These are phyloP conservation scores for Paracentrotus lividus DNA, from an alignment of 53 echinoderm and acorn worm genomes.

Conservation along the genomic window DNA sequence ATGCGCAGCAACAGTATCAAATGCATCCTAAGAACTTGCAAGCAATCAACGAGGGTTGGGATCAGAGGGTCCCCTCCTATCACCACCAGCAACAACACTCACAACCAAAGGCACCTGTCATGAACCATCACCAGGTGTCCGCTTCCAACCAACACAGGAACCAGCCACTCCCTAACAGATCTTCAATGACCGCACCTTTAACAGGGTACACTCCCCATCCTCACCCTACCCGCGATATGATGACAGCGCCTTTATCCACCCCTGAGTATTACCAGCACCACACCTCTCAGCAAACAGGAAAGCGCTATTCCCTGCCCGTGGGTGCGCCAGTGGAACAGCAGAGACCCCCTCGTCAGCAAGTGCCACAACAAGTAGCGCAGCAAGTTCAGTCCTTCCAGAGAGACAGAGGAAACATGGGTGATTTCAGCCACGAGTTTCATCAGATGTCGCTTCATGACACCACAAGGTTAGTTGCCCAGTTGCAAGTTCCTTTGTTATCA, in stretches of 20 bases:
- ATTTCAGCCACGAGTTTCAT: conserved; percentile 10
- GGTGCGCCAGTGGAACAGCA: not conserved
- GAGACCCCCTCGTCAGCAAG: not conserved
- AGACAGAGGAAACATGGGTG: not conserved
- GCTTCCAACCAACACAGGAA: not conserved
- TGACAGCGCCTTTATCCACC: conserved; percentile 49
- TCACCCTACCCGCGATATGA: not conserved
- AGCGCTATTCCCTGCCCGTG: not conserved
- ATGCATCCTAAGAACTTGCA: conserved; percentile 21
- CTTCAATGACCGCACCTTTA: conserved; percentile 34
- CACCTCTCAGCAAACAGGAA: not conserved
- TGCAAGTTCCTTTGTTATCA: too few relatives aligned
- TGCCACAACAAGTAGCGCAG: too few relatives aligned
- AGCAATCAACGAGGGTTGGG: conserved; percentile 4
- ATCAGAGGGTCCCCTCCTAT: not conserved
- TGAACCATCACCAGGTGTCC: not conserved
- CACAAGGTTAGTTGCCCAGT: not conserved
- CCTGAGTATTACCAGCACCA: conserved; percentile 5
- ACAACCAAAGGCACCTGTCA: not conserved
- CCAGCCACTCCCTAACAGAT: conserved; percentile 42
- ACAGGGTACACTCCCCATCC: not conserved
- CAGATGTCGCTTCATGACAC: conserved; percentile 27
- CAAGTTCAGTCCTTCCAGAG: conserved; percentile 5
- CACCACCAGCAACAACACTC: not conserved
- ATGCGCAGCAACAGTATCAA: not conserved